Percentiles rank a stretch among this genome's conserved stretches.
phyloP scores from a whole-genome alignment of 2,797 vertebrate genomes.

The Onychomys torridus region DNA sequence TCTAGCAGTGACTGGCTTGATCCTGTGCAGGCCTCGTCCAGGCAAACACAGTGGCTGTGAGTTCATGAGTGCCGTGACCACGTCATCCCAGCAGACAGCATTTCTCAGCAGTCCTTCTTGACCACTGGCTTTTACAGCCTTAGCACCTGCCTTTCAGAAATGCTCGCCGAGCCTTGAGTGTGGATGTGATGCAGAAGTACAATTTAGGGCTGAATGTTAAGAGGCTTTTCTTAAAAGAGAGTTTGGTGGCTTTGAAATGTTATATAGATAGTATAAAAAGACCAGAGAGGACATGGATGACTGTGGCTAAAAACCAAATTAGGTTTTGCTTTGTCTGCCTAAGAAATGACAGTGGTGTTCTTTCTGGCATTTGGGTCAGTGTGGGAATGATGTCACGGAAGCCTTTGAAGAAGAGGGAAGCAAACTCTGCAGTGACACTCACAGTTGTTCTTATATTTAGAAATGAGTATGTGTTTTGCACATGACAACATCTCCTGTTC shows the following conservation, averaged over 20 bases:
- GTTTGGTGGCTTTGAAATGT: neutral
- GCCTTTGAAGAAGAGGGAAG: constrained; percentile 18
- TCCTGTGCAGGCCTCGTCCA: neutral
- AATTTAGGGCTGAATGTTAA: neutral
- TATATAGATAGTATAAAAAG: neutral
- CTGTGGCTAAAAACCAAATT: neutral
- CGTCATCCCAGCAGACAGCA: neutral
- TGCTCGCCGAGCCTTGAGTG: too few species aligned
- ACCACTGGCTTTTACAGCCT: neutral
- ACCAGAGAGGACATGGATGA: neutral
- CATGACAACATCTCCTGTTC: constrained; percentile 65
- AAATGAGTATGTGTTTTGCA: constrained; percentile 38
- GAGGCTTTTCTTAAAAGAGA: neutral
- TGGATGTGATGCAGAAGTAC: too few species aligned
- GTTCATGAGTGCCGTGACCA: too few species aligned
- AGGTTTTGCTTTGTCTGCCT: neutral
- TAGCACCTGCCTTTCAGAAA: neutral
- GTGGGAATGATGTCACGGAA: constrained; percentile 26
- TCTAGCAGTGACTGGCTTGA: neutral
- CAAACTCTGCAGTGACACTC: neutral
- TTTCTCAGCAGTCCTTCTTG: too few species aligned
- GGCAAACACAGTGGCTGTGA: too few species aligned
- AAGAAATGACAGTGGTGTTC: neutral
- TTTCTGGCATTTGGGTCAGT: neutral
- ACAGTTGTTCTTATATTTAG: constrained; percentile 53